Base-by-base conservation (phyloP, 1,140 invertebrate species). In the Drosophila ercepeae region DNA sequence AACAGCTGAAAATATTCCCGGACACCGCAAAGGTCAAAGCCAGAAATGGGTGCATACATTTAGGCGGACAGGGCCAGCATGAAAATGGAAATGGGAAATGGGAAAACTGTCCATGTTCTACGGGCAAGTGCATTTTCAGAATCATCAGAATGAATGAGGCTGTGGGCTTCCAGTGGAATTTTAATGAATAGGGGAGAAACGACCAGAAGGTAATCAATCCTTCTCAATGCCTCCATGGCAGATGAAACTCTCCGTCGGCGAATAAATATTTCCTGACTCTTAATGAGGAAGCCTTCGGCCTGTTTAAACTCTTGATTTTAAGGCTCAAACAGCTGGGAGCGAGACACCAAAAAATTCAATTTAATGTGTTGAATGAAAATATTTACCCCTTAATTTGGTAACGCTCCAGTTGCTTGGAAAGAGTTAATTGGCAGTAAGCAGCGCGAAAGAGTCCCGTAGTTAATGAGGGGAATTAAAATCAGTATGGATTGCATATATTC, bases 1-100 rank as follows among this genome's bases (percentile, higher is more conserved):
- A 55, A 32, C 63, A 69, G 51, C 63, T 69, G 65, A 1, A 39
- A 46, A 32, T 1, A 5, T 69, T 68, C 64, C 49, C 49, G 55
- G 9, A 11, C 14, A 27, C 39, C 14, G 25, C 23, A 32, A 67
- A 54, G 49, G 32, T 48, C 25, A 21, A 53, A 23, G 5, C 4
- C 36, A 8, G 27, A 23, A 53, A 44, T 13, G 27, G 39, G 53
- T 57, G 50, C 60, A 53, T 46, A 23, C 58, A 45, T 45, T 52
- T 11, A 34, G 16, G 19, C 59, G 6, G 34, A 39, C 39, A 42
- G 5, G 14, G 39, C 9, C 13, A 25, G 6, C n/a, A n/a, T 44
- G n/a, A 48, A 21, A 19, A 13, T 57, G 42, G 27, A 53, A 14
- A 29, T 27, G 11, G 8, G n/a, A 19, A 34, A 45, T n/a, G 32